phyloP scores from a whole-genome alignment of 2,113 vertebrate species.

The Amphiprion ocellaris region DNA sequence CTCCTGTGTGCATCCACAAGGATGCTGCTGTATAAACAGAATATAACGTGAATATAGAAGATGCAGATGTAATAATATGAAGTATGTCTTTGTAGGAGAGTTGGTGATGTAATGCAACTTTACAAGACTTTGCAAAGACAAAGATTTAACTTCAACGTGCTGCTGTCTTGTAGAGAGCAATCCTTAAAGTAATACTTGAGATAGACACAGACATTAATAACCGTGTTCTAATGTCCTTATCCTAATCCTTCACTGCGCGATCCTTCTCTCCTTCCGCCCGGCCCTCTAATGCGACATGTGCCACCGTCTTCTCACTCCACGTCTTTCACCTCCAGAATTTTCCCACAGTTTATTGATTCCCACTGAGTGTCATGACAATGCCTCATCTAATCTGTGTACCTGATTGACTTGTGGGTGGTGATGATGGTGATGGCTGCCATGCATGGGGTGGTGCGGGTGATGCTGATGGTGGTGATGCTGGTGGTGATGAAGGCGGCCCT shows the following conservation, averaged over 20 bases:
- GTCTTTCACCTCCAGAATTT: constrained; percentile 1
- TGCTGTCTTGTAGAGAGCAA: constrained; percentile 18
- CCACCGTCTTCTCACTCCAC: not conserved
- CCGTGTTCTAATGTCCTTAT: constrained; percentile 65
- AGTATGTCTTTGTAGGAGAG: not conserved
- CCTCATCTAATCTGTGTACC: constrained; percentile 66
- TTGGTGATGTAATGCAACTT: not conserved
- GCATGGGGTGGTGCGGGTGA: constrained; percentile 83
- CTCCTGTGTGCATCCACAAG: not conserved
- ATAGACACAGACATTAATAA: constrained; percentile 57
- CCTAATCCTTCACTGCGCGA: constrained; percentile 60
- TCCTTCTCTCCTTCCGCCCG: constrained; percentile 40
- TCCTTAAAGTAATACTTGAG: constrained; percentile 37
- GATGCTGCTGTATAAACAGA: not conserved
- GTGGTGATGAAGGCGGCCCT: constrained; percentile 91
- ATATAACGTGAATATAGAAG: not conserved
- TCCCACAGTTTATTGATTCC: not conserved
- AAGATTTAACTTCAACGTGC: constrained; percentile 9
- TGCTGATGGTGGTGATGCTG: constrained; percentile 87
- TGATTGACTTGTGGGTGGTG: constrained; percentile 80
- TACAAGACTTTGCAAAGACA: constrained; percentile 1
- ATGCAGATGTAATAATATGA: not conserved
- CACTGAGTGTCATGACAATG: not conserved
- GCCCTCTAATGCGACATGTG: constrained; percentile 20
- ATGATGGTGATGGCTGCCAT: constrained; percentile 81